These are phyloP conservation scores for Ptychadena robeensis DNA, from an alignment of 2,797 vertebrate species.

Conservation along the genomic window DNA sequence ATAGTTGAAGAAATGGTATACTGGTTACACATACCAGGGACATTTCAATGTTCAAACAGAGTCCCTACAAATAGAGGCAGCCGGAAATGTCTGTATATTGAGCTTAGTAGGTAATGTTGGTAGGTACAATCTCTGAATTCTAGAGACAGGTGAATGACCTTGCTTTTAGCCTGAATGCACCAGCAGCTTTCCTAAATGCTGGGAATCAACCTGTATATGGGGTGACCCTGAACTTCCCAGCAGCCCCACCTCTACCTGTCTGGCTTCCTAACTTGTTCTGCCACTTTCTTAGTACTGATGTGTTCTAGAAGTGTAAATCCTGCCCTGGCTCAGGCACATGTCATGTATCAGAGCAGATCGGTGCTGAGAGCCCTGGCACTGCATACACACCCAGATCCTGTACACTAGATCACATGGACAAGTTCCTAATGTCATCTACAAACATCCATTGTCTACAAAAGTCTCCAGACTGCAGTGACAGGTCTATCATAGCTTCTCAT, in stretches of 20 bases:
- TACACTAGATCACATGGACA: background rate
- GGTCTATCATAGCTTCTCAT: no score
- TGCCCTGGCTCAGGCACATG: background rate
- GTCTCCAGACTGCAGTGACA: no score
- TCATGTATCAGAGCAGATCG: background rate
- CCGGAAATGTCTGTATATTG: no score
- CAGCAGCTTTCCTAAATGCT: background rate
- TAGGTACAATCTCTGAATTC: no score
- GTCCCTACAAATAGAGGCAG: no score
- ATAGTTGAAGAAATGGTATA: no score
- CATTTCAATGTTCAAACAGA: no score
- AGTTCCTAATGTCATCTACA: background rate
- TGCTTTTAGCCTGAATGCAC: background rate
- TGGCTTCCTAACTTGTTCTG: constrained; percentile 46
- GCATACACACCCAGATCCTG: background rate
- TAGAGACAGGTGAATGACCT: background rate
- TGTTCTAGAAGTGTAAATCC: background rate
- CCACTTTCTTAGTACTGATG: constrained; percentile 3
- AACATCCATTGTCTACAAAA: background rate
- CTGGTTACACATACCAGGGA: no score
- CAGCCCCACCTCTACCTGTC: constrained; percentile 50
- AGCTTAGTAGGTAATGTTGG: no score
- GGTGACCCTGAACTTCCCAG: background rate
- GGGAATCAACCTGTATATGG: background rate
- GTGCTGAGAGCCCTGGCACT: background rate